These are phyloP conservation scores for Cebidichthys violaceus DNA, from an alignment of 2,113 vertebrate genomes.

Conservation along the genomic window DNA sequence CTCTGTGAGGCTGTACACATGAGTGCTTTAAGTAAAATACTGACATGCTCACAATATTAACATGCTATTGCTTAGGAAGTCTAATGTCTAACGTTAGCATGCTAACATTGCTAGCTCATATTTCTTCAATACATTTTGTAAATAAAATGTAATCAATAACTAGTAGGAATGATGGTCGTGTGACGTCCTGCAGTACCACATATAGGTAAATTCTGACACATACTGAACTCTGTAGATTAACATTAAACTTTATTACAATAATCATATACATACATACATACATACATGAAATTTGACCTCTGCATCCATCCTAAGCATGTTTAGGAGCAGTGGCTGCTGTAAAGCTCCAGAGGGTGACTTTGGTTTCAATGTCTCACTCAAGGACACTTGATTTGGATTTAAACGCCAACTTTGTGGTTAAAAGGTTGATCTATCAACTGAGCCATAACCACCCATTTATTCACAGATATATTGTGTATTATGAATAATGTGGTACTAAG, in stretches of 20 bases:
- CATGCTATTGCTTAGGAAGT: not conserved
- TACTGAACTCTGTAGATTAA: not conserved
- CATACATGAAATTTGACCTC: not conserved
- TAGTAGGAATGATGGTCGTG: not conserved
- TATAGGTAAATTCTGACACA: not conserved
- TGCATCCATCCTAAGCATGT: not conserved
- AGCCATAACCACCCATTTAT: not conserved
- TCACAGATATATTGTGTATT: not conserved
- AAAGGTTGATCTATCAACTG: not conserved
- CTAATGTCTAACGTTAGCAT: constrained; percentile 1
- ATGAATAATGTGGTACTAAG: not conserved
- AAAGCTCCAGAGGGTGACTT: not conserved
- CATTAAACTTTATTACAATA: too few relatives aligned
- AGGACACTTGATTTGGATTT: not conserved
- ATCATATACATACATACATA: not conserved
- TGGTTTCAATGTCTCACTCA: not conserved
- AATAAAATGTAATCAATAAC: not conserved
- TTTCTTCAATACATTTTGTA: not conserved
- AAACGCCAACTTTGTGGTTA: not conserved
- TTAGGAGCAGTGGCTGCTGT: not conserved
- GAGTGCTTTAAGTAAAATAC: not conserved
- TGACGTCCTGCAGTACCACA: not conserved
- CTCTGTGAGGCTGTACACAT: not conserved
- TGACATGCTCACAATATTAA: not conserved
- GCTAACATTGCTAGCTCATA: not conserved